These are phyloP conservation scores for Hyposoter dolosus DNA, from an alignment of 2,888 invertebrate species.

Conservation along the genomic window DNA sequence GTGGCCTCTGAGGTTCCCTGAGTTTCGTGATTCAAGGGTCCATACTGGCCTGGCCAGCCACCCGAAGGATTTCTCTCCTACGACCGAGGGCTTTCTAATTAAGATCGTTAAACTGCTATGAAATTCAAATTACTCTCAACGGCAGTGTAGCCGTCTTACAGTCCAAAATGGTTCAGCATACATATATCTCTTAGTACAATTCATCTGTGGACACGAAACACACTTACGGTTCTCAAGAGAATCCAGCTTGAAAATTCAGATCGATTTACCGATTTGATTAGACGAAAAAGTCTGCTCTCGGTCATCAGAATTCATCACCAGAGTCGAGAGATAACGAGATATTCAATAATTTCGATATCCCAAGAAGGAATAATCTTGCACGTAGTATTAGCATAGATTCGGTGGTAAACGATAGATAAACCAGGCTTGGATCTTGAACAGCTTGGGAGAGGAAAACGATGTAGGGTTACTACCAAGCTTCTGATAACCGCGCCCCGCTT, in stretches of 20 bases:
- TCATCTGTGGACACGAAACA: slow-evolving; percentile 71
- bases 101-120: slow-evolving; percentile 84
- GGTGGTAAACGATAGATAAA: slow-evolving; percentile 77
- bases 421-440: slow-evolving; percentile 77
- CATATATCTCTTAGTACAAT: slow-evolving; percentile 74
- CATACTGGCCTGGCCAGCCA: slow-evolving; percentile 48
- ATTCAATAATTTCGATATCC: slow-evolving; percentile 75
- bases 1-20: slow-evolving; percentile 64
- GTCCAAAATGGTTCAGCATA: slow-evolving; percentile 12
- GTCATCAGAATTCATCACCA: slow-evolving; percentile 1
- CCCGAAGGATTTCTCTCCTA: slow-evolving; percentile 67
- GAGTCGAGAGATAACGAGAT: neutral
- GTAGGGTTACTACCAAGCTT: slow-evolving; percentile 71
- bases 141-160: slow-evolving; percentile 68
- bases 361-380: slow-evolving; percentile 73
- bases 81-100: slow-evolving; percentile 81
- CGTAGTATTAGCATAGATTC: slow-evolving; percentile 80
- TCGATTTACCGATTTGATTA: neutral
- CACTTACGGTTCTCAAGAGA: neutral
- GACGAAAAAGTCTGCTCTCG: neutral
- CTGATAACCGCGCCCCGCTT: slow-evolving; percentile 77
- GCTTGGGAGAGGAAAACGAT: slow-evolving; percentile 69
- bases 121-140: slow-evolving; percentile 83
- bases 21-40: slow-evolving; percentile 77
- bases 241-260: slow-evolving; percentile 43